Evolutionary conservation across 2,113 vertebrate species (phyloP), one percentile per base, ranked within the genome.

Genomic region (Mixornis gularis): DNA sequence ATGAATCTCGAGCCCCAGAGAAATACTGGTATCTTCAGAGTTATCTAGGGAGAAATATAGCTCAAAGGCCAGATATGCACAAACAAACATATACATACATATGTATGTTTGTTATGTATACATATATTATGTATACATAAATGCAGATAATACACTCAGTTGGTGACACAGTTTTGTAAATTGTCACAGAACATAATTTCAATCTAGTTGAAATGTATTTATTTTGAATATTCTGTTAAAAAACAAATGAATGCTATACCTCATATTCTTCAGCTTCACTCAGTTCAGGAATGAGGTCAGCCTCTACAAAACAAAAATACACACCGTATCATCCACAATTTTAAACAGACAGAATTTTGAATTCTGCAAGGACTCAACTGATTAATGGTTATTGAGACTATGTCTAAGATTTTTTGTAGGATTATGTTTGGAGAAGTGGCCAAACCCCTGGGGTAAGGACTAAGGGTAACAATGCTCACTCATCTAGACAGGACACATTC

Each of bases 211-310:
- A 82, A 93, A 72, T 38, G 4, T 40, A 62, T 36, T 63, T 56
- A 69, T 80, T 85, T 62, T 29, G 87, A 93, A 88, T 25, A 41
- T 2, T 56, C 7, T 74, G 22, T 90, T 76, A 79, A 86, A 95
- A 96, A 97, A 76, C 9, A 89, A 94, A 92, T 41, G 46, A 89
- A 92, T 91, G 32, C 51, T 79, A 89, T 98, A 98, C 98, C 98
- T 98, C 96, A 96, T 97, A 97, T 94, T 98, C 97, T 97, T 97
- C 98, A 90, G 97, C 96, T 95, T 97, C 98, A 95, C 95, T 97
- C 94, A 98, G 95, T 88, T 97, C 97, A 93, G 97, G 96, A 94
- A 98, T 97, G 49, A 96, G 95, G 70, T 96, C 98, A 97, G 95
- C 92, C 79, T 97, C 98, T 98, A 97, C 32, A 97, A 98, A 97